Evolutionary conservation across 2,797 vertebrate genomes (phyloP).

Genomic region (Fundulus diaphanus): DNA sequence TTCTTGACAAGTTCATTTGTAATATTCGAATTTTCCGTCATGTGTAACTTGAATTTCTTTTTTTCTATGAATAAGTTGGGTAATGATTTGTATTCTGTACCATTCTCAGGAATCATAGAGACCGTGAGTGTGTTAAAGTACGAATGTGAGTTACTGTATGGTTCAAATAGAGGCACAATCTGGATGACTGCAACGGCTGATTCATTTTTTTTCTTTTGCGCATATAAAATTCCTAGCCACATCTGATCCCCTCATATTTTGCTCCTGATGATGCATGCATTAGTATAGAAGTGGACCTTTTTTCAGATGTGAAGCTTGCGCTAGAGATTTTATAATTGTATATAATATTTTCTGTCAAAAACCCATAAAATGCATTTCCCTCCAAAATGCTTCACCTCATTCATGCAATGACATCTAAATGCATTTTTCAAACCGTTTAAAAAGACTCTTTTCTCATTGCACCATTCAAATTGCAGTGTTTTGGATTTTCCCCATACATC

Average conservation of each 20-base stretch:
- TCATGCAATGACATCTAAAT: background rate
- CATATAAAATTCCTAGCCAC: conserved; percentile 1
- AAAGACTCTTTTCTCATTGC: background rate
- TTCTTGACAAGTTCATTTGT: conserved; percentile 4
- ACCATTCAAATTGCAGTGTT: background rate
- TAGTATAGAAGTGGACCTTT: background rate
- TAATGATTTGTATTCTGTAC: background rate
- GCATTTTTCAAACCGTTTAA: background rate
- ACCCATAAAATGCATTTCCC: background rate
- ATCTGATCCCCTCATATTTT: background rate
- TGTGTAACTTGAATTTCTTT: background rate
- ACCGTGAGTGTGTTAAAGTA: background rate
- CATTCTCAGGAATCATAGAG: background rate
- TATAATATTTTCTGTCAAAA: background rate
- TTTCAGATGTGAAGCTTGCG: background rate
- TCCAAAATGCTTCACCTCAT: background rate
- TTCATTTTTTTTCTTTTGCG: background rate
- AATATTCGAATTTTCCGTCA: conserved; percentile 10
- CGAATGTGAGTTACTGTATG: background rate
- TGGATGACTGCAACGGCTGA: background rate
- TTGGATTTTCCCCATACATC: background rate
- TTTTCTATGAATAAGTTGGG: background rate
- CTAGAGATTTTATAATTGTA: background rate
- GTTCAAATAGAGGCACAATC: background rate
- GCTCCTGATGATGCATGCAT: background rate